Evolutionary conservation across 2,797 vertebrate species (phyloP), one percentile per base, ranked within the genome.

Genomic region (Mormyrus proboscirostris): DNA sequence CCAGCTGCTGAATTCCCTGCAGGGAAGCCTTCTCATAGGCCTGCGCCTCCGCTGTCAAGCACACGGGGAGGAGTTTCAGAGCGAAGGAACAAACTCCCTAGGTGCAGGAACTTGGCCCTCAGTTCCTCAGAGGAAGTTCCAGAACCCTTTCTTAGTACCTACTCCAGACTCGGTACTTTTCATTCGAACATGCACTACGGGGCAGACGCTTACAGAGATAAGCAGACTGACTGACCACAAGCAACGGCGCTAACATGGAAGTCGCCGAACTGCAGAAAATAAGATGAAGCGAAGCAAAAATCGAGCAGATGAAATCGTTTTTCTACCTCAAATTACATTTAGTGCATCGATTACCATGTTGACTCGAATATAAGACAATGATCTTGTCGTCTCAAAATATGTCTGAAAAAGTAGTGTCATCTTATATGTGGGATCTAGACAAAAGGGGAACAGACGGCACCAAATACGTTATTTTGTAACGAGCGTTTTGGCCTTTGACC

Each of bases 1-100:
- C 97, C 87, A 99, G 92, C 89, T 98, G 97, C 93, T 99, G 98
- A 89, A 99, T 97, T 16, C 97, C 97, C 93, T 99, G 98, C 92
- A 99, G 96, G 7, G 98, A 99, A 1, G 94, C 94, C 92, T 99
- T 99, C 94, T 99, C 99, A 79, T 96, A 97, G 69, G 97, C 94
- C 90, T 99, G 99, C 89, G 98, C 98, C 92, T 99, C 98, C 89
- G 96, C 97, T 97, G 91, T 9, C 1, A 9, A 87, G 22, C 88
- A 76, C 14, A 4, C 0, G 82, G 19, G 22, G 55, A 89, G 25
- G 25, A 38, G 44, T 10, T 25, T 25, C n/a, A 49, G 65, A 33
- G 87, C 47, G 0, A 47, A 33, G 51, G 73, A 16, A 44, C 62
- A 29, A 65, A 65, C 59, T 25, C 59, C 25, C 2, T 62, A 62